Evolutionary conservation across 1,140 invertebrate species (phyloP).

Genomic region (Drosophila sulfurigaster): DNA sequence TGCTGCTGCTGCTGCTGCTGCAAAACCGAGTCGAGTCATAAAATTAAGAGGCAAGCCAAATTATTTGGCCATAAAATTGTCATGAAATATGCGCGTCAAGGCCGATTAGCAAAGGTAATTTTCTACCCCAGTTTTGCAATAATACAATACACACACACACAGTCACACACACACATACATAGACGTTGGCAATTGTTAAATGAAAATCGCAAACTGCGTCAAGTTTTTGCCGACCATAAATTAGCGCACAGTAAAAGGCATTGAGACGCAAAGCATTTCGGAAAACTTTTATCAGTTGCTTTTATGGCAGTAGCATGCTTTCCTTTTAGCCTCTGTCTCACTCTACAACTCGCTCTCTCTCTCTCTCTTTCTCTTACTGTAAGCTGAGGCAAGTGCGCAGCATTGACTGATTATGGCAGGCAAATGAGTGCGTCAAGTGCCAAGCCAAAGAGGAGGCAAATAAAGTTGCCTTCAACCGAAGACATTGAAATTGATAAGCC

Average conservation of each 20-base stretch:
- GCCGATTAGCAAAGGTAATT: conserved; percentile 40
- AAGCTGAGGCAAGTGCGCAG: conserved; percentile 32
- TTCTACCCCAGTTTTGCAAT: conserved; percentile 4
- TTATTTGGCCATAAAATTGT: conserved; percentile 73
- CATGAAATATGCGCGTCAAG: conserved; percentile 60
- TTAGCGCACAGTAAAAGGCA: conserved; percentile 61
- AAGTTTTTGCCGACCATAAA: conserved; percentile 61
- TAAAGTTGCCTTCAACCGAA: conserved; percentile 3
- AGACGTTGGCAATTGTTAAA: conserved; percentile 36
- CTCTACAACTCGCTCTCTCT: not conserved
- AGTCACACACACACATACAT: conserved; percentile 5
- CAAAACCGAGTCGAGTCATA: conserved; percentile 24
- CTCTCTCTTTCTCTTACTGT: conserved; percentile 11
- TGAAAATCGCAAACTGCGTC: conserved; percentile 41
- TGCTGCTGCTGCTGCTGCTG: not conserved
- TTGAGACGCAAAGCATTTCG: conserved; percentile 38
- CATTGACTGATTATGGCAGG: conserved; percentile 77
- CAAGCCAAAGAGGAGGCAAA: conserved; percentile 19
- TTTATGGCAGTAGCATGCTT: conserved; percentile 35
- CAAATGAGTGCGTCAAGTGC: conserved; percentile 62
- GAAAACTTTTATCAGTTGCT: conserved; percentile 73
- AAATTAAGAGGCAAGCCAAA: conserved; percentile 67
- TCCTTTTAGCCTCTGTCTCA: not conserved
- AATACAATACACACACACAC: conserved; percentile 1
- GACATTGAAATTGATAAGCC: conserved; percentile 76